These are phyloP conservation scores for Xiphias gladius DNA, from an alignment of 2,113 vertebrate genomes.

Conservation along the genomic window DNA sequence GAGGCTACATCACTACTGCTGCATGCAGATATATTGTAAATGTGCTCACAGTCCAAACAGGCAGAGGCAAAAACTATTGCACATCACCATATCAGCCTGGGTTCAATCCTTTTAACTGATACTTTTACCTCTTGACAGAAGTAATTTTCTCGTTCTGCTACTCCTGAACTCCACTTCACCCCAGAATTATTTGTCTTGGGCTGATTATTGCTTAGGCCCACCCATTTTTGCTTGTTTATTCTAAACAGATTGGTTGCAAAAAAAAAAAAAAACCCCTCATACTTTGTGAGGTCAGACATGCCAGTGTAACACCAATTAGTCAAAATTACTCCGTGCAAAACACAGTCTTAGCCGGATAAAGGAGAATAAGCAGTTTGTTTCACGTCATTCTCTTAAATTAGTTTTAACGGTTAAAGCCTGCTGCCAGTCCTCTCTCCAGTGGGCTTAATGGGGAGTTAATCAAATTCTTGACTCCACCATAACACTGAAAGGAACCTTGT, in stretches of 20 bases:
- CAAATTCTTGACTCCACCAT: conserved; percentile 49
- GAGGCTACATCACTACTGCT: background rate
- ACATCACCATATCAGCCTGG: background rate
- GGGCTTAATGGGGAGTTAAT: conserved; percentile 41
- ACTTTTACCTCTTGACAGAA: background rate
- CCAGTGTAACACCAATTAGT: background rate
- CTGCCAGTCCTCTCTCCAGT: background rate
- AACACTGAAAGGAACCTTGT: conserved; percentile 32
- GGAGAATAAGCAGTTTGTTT: background rate
- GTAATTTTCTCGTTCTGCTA: background rate
- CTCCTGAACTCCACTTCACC: background rate
- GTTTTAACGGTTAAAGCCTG: conserved; percentile 30
- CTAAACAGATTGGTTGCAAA: background rate
- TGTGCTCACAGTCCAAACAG: background rate
- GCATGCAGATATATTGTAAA: background rate
- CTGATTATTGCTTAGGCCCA: background rate
- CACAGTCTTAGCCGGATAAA: background rate
- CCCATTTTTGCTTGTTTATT: conserved; percentile 12
- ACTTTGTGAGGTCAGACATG: background rate
- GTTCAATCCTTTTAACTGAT: background rate
- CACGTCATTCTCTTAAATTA: conserved; percentile 8
- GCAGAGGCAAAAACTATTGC: background rate
- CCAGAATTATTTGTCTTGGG: background rate
- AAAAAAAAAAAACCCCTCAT: background rate
- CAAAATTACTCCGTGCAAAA: background rate